Percentiles rank a stretch among this genome's conserved stretches.
phyloP scores from a whole-genome alignment of 2,888 invertebrate species.

The Andrena minutula region DNA sequence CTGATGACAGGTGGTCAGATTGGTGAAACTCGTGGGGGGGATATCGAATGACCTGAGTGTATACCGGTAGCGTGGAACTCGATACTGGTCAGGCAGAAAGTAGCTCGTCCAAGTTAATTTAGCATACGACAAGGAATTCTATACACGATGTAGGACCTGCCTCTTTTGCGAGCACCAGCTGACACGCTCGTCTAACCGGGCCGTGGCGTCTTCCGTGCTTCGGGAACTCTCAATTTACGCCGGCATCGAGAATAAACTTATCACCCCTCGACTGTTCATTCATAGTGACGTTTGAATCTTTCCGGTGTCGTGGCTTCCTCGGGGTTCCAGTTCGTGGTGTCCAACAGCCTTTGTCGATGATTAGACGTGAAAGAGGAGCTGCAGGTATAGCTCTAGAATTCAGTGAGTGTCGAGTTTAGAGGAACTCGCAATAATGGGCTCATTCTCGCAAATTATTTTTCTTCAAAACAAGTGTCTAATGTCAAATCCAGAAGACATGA shows the following conservation, averaged over 20 bases:
- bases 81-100: conserved; percentile 71
- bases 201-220: conserved; percentile 32
- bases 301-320: conserved; percentile 14
- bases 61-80: conserved; percentile 82
- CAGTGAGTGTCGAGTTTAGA: neutral
- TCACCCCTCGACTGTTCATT: conserved; percentile 57
- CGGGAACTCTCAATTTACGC: conserved; percentile 70
- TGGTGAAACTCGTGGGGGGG: conserved; percentile 65
- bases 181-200: conserved; percentile 70
- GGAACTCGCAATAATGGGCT: no score
- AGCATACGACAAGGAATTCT: conserved; percentile 69
- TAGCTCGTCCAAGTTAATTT: conserved; percentile 69
- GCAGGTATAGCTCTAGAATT: neutral
- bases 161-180: conserved; percentile 76
- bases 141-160: conserved; percentile 62
- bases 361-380: neutral
- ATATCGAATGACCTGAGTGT: conserved; percentile 79
- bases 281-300: conserved; percentile 51
- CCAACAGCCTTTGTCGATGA: neutral
- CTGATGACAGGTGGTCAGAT: conserved; percentile 75
- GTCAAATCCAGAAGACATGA: no score
- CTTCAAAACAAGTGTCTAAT: no score
- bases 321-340: neutral
- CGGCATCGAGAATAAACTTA: conserved; percentile 63
- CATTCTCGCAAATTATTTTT: no score